phyloP scores from a whole-genome alignment of 2,888 invertebrate species.

The Proisotoma minuta region DNA sequence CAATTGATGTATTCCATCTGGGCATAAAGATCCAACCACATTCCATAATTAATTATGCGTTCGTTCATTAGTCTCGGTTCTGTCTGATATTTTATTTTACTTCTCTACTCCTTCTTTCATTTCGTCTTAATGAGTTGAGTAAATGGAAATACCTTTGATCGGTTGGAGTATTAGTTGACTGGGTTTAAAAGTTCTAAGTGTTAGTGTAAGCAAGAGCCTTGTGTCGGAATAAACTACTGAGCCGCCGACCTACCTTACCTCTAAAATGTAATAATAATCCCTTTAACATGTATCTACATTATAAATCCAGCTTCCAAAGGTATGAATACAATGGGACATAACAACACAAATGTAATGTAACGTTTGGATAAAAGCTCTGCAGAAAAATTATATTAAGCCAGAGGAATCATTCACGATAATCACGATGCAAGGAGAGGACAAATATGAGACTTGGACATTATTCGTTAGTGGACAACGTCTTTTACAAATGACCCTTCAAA shows the following conservation, averaged over 20 bases:
- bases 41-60: constrained; percentile 4
- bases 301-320: neutral
- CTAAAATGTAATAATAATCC: neutral
- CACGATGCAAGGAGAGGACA: too few species aligned
- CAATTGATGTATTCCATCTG: neutral
- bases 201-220: constrained; percentile 2
- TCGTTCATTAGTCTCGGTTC: neutral
- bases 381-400: too few species aligned
- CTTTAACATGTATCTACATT: too few species aligned
- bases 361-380: too few species aligned
- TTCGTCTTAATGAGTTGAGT: neutral
- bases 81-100: constrained; percentile 2
- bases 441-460: too few species aligned
- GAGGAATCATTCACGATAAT: too few species aligned
- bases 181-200: constrained; percentile 3
- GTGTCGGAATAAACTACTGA: neutral
- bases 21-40: neutral
- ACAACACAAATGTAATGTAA: neutral
- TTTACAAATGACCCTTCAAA: too few species aligned
- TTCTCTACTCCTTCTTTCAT: neutral
- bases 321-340: neutral
- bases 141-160: neutral
- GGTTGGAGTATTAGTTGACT: neutral
- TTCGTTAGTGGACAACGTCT: too few species aligned
- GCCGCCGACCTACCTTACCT: constrained; percentile 20